phyloP scores from a whole-genome alignment of 2,113 vertebrate genomes.

The Peromyscus leucopus region DNA sequence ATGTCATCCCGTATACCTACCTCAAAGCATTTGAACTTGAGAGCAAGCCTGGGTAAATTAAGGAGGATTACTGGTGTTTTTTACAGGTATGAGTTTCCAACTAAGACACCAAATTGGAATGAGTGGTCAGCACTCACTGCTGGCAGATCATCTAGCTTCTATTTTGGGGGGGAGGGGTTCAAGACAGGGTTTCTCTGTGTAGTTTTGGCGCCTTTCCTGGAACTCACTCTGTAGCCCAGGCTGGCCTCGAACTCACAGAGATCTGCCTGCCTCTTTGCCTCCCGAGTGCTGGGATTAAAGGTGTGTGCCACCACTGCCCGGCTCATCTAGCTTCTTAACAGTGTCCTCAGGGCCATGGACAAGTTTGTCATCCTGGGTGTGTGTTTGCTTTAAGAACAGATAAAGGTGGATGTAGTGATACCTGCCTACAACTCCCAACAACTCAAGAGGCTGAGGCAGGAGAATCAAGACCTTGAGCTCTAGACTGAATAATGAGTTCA shows the following conservation, averaged over 20 bases:
- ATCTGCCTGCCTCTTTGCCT: too few species aligned
- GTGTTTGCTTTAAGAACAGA: neutral
- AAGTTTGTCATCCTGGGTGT: too few species aligned
- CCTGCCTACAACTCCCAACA: neutral
- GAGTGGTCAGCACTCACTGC: too few species aligned
- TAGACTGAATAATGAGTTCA: neutral
- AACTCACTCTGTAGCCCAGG: too few species aligned
- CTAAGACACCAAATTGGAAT: too few species aligned
- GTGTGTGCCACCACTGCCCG: too few species aligned
- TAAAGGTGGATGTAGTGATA: neutral
- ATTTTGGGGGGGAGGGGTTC: too few species aligned
- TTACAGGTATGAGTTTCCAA: neutral
- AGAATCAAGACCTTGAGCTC: neutral
- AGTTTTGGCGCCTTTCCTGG: too few species aligned
- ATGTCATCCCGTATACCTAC: fast-evolving
- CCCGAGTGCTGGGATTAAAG: too few species aligned
- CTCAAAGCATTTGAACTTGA: neutral
- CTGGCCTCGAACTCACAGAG: too few species aligned
- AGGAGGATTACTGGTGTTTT: neutral
- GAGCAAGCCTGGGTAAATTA: neutral
- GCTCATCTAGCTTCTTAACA: neutral
- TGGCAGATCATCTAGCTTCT: neutral
- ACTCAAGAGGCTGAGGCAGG: neutral
- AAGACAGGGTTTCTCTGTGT: too few species aligned
- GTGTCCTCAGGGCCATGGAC: neutral